Evolutionary conservation across 1,140 invertebrate species (phyloP).

Genomic region (Brachionus angularis): DNA sequence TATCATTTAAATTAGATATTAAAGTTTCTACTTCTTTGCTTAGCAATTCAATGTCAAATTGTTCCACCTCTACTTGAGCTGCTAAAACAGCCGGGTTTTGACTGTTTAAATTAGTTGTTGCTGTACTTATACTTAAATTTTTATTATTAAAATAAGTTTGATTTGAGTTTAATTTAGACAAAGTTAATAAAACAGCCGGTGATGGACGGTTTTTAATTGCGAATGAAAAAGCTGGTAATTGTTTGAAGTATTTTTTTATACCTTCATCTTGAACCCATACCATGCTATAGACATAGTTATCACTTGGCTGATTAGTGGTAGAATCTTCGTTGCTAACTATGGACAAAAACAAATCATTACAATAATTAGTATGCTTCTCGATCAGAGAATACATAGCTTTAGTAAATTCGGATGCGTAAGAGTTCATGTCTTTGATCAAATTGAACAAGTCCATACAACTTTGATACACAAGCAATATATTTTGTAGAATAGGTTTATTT

Average conservation of each 20-base stretch:
- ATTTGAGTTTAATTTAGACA: neutral
- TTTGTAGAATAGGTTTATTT: constrained; percentile 22
- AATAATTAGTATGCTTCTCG: neutral
- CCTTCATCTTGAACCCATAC: constrained; percentile 32
- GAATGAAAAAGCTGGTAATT: constrained; percentile 34
- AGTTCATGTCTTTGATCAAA: constrained; percentile 23
- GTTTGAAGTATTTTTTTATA: constrained; percentile 33
- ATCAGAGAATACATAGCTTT: constrained; percentile 9
- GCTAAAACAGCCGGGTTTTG: constrained; percentile 28
- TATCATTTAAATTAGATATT: constrained; percentile 10
- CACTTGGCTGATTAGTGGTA: too few species aligned
- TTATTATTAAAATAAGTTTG: too few species aligned
- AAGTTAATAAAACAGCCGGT: neutral
- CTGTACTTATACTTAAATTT: neutral
- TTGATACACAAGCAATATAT: constrained; percentile 3
- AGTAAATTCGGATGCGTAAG: constrained; percentile 37
- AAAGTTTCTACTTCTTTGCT: constrained; percentile 40
- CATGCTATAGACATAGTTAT: constrained; percentile 1
- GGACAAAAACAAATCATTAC: constrained; percentile 15
- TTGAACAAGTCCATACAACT: constrained; percentile 30
- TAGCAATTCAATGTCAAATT: constrained; percentile 18
- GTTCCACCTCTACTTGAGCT: constrained; percentile 34
- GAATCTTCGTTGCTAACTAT: constrained; percentile 12
- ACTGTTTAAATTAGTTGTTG: constrained; percentile 31
- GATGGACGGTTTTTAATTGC: constrained; percentile 34